Percentiles rank a stretch among this genome's conserved stretches.
Conservation (phyloP, 1,140 invertebrate species). For the Bombus breviceps region DNA sequence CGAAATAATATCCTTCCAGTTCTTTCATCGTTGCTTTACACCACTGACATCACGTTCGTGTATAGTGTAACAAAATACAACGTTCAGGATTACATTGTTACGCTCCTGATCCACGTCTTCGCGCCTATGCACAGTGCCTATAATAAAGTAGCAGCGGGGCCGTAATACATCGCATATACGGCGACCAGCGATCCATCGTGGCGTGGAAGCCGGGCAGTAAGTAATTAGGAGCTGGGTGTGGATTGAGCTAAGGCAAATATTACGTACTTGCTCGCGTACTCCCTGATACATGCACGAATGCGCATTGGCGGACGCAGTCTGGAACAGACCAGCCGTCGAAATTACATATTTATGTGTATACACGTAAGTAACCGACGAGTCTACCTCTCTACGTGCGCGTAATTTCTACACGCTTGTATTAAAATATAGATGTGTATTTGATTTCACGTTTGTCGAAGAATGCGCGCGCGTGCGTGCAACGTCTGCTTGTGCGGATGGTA, state of each 20-base stretch:
- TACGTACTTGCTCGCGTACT: constrained; percentile 66
- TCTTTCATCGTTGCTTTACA: not conserved
- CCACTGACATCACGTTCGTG: no score
- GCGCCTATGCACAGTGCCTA: constrained; percentile 51
- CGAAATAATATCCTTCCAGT: not conserved
- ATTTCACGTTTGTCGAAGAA: constrained; percentile 50
- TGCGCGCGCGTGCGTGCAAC: not conserved
- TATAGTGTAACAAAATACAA: not conserved
- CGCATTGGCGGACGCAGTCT: constrained; percentile 67
- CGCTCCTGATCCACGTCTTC: constrained; percentile 26
- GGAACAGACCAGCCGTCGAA: constrained; percentile 56
- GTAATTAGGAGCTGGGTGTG: constrained; percentile 74
- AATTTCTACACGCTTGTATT: constrained; percentile 52
- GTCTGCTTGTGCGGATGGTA: not conserved
- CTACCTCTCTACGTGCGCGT: constrained; percentile 33
- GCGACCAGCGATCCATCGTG: constrained; percentile 62
- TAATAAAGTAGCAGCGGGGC: constrained; percentile 61
- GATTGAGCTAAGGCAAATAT: constrained; percentile 76
- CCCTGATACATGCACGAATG: constrained; percentile 72
- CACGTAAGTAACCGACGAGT: constrained; percentile 63
- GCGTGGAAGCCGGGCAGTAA: constrained; percentile 67
- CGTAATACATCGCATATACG: constrained; percentile 54
- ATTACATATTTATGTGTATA: constrained; percentile 65
- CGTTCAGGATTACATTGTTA: constrained; percentile 20
- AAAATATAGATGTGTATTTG: constrained; percentile 60